A percentile compares a stretch with the other conserved stretches of the same genome.
phyloP scores from a whole-genome alignment of 2,797 vertebrate species.

The Acrocephalus scirpaceus region DNA sequence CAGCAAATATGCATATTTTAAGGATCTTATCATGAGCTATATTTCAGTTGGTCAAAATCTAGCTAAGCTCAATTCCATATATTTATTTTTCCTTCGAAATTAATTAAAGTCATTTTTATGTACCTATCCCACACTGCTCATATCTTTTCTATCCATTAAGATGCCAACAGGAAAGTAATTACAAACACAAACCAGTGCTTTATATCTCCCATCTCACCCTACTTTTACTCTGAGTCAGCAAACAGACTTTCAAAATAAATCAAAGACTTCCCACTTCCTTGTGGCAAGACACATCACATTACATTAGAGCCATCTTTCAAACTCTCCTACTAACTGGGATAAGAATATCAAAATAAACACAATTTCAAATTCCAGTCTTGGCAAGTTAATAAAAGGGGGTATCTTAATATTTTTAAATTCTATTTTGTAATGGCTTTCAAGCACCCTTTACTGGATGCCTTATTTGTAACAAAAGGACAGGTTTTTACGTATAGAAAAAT shows the following conservation, averaged over 20 bases:
- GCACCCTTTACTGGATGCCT: neutral
- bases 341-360: neutral
- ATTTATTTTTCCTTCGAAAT: conserved; percentile 1
- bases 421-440: neutral
- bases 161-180: neutral
- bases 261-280: conserved; percentile 6
- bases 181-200: neutral
- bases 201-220: neutral
- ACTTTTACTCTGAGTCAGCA: conserved; percentile 26
- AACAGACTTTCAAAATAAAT: conserved; percentile 28
- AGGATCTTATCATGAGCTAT: neutral
- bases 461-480: neutral
- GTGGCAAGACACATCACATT: neutral
- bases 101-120: neutral
- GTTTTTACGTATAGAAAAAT: neutral
- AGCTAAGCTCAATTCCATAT: neutral
- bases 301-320: conserved; percentile 8
- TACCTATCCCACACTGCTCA: neutral
- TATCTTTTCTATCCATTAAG: conserved; percentile 5
- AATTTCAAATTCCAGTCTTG: neutral
- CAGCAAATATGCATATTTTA: neutral
- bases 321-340: neutral
- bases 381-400: neutral
- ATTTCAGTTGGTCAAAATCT: neutral
- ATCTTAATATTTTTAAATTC: neutral